Evolutionary conservation across 2,113 vertebrate species (phyloP).

Genomic region (Otis tarda): DNA sequence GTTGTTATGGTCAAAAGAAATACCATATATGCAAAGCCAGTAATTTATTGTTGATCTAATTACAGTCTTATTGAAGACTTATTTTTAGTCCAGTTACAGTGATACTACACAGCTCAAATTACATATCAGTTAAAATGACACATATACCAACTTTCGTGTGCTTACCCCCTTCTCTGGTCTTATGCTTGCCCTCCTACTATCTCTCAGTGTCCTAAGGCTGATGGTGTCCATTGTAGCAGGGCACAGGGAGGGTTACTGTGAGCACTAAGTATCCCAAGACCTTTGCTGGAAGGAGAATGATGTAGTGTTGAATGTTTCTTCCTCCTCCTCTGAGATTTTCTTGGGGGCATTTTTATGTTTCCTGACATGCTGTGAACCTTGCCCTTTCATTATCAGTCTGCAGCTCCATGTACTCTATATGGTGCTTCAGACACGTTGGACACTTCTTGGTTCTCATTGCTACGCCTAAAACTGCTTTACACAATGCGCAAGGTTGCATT

Average conservation of each 20-base stretch:
- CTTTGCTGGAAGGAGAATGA: neutral
- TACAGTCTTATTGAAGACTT: neutral
- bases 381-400: fast-evolving
- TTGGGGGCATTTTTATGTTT: neutral
- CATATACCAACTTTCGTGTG: neutral
- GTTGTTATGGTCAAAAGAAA: neutral
- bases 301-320: neutral
- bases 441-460: neutral
- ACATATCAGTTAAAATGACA: neutral
- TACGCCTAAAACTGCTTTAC: neutral
- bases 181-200: neutral
- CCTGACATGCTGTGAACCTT: neutral
- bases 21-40: neutral
- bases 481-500: neutral
- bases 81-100: neutral
- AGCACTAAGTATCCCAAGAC: neutral
- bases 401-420: neutral
- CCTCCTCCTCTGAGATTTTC: neutral
- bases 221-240: neutral
- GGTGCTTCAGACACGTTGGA: neutral
- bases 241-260: fast-evolving
- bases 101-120: neutral
- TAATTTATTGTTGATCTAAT: neutral
- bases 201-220: neutral
- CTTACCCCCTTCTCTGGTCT: neutral